Base-by-base conservation (phyloP, 2,113 vertebrate species). In the Pachypanchax playfairii region DNA sequence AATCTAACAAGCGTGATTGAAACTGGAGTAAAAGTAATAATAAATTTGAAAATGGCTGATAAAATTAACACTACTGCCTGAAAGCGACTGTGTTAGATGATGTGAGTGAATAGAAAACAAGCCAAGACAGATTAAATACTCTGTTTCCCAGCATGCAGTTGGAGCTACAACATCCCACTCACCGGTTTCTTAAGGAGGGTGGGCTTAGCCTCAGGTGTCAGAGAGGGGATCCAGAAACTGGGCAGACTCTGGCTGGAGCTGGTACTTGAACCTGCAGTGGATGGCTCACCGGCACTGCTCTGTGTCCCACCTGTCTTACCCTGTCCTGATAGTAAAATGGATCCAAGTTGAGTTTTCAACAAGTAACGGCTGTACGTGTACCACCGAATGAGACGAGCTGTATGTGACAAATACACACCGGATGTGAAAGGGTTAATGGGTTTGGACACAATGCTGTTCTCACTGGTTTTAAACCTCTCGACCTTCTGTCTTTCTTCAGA, bases 191-290 rank as follows among this genome's bases (percentile, higher is more conserved):
- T 94, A 25, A 97, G 48, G 13, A 88, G 71, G 1, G 93, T 91
- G 55, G 94, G 91, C 48, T 97, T 96, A 24, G 94, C 92, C 71
- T 95, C 93, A 0, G 95, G 95, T 0, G 95, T 97, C 57, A 97
- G 89, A 0, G 90, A 93, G 0, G 95, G 95, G 35, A 97, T 92
- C 95, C 95, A 97, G 76, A 97, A 97, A 61, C 95, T 96, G 63
- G 95, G 95, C 50, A 96, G 89, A 31, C 43, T 61, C 42, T 88
- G 77, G 49, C 76, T 73, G 50, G 86, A 85, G 2, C 57, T 17
- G 13, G 66, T 13, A 1, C 53, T 42, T 9, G 74, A 24, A 18
- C 12, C 17, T 2, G 58, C 13, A 4, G 59, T 49, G 36, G 85
- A 89, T 36, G 47, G 66, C 44, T 60, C 47, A 1, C 76, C 90